These are phyloP conservation scores for Mormyrus proboscirostris DNA, from an alignment of 2,797 vertebrate genomes.

Conservation along the genomic window DNA sequence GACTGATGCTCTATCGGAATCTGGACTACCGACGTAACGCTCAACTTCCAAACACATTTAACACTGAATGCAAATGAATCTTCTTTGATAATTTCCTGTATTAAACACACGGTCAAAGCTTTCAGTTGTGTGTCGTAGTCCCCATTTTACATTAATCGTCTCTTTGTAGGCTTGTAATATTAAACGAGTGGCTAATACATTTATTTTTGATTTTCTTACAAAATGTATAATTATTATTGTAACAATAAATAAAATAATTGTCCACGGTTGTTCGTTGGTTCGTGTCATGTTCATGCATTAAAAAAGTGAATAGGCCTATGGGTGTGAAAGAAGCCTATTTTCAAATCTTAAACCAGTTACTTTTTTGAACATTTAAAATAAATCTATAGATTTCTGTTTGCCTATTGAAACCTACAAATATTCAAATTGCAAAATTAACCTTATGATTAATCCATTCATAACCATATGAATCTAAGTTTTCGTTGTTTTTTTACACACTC, in stretches of 20 bases:
- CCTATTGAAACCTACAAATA: not conserved
- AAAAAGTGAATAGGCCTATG: not conserved
- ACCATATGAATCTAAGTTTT: not conserved
- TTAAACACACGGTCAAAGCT: slow-evolving; percentile 14
- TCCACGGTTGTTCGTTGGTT: not conserved
- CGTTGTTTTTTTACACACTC: not conserved
- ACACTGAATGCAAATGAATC: not conserved
- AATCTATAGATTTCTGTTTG: not conserved
- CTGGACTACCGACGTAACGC: not conserved
- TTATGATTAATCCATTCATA: not conserved
- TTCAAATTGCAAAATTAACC: not conserved
- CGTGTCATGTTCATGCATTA: not conserved
- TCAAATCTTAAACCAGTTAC: not conserved
- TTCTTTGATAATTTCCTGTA: not conserved
- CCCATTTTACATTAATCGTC: slow-evolving; percentile 28
- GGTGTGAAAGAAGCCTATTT: not conserved
- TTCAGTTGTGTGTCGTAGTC: slow-evolving; percentile 13
- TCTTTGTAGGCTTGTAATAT: slow-evolving; percentile 30
- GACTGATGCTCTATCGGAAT: not conserved
- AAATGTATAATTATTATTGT: slow-evolving; percentile 47
- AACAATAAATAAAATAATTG: slow-evolving; percentile 40
- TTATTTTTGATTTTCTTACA: slow-evolving; percentile 46
- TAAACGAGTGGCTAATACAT: slow-evolving; percentile 39
- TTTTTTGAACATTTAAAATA: not conserved
- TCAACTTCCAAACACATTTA: not conserved